Evolutionary conservation across 2,797 vertebrate genomes (phyloP).

Genomic region (Tapera naevia): DNA sequence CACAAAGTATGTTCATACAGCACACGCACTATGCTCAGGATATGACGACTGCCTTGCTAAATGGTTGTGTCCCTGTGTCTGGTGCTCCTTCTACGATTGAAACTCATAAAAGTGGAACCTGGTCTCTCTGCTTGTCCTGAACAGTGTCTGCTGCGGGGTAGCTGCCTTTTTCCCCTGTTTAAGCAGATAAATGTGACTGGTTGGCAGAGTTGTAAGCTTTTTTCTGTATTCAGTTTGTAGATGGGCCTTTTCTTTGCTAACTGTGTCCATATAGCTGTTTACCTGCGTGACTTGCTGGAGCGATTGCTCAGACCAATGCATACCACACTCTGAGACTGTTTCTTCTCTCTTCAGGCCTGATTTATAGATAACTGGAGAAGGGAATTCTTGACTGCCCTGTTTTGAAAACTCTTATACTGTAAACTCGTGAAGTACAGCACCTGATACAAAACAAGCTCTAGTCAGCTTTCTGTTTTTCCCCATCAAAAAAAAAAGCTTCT

Average conservation of each 20-base stretch:
- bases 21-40: not conserved
- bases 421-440: not conserved
- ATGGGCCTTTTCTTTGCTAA: not conserved
- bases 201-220: not conserved
- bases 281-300: not conserved
- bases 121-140: not conserved
- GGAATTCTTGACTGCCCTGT: slow-evolving; percentile 21
- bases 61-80: not conserved
- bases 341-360: slow-evolving; percentile 7
- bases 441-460: not conserved
- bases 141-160: not conserved
- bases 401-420: not conserved
- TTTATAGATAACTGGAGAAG: slow-evolving; percentile 29
- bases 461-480: not conserved
- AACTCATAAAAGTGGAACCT: not conserved
- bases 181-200: not conserved
- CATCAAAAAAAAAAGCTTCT: not conserved
- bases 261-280: not conserved
- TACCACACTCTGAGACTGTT: not conserved
- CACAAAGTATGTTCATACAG: not conserved
- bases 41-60: not conserved
- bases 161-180: not conserved
- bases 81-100: not conserved
- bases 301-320: not conserved
- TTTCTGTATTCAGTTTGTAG: not conserved